Base-by-base conservation (phyloP, 2,888 invertebrate genomes). In the Zhengitettix transpicula region DNA sequence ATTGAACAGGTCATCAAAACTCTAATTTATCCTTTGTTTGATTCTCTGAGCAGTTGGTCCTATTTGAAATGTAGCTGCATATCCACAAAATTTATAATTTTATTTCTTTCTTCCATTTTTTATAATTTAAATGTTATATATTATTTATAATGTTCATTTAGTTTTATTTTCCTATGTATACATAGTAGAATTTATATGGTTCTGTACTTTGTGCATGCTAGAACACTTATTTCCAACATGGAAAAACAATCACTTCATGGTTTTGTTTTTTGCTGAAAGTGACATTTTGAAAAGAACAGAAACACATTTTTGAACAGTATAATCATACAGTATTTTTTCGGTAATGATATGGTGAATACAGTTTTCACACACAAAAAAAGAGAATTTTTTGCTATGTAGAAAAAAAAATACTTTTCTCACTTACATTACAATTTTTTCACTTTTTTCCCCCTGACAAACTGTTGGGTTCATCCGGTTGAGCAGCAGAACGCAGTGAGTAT, bases 401-500 rank as follows among this genome's bases (percentile, higher is more conserved):
- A 63, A 60, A 59, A 60, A 62, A 63, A 62, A 57, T 60, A 61
- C 61, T 62, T 62, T 63, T 65, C 62, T 63, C 65, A 65, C 64
- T 65, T 63, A 72, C 72, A 73, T 73, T 73, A 74, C 72, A 66
- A 66, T 68, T 68, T 78, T 77, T 77, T 77, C 77, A 76, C 75
- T 61, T 65, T 72, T 75, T 72, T 79, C 79, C 79, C 80, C 80
- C 78, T 80, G 79, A 80, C 80, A 81, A 60, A 61, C 81, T 82
- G 79, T 78, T 81, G 81, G 81, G 80, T 80, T 79, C 76, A 80
- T 81, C 78, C 79, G 75, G 81, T 81, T 76, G 75, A 76, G 78
- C 82, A 82, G 82, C 78, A 72, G 74, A 78, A 73, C 80, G 79
- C 80, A 81, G 83, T 83, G 81, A 83, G 83, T 83, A 83, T 78